Base-by-base conservation (phyloP, 1,140 invertebrate species). In the Globodera ellingtonae region DNA sequence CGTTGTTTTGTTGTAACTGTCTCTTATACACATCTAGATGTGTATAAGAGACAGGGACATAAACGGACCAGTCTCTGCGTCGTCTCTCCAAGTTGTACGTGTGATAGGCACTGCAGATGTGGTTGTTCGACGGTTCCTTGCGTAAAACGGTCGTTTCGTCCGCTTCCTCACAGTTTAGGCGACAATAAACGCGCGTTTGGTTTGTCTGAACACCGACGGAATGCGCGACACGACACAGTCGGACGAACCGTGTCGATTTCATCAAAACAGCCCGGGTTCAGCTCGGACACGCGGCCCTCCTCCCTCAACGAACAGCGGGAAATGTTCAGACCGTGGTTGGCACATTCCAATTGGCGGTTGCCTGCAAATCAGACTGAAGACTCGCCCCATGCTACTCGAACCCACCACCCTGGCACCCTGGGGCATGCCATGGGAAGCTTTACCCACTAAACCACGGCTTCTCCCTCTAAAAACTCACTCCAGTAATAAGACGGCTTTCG, bases 91-190 rank as follows among this genome's bases (percentile, higher is more conserved):
- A 70, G 52, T 87, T 84, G 72, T 88, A 87, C 6, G 83, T 88
- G 69, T 83, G 86, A 62, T 72, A 81, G 4, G 73, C 79, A 48
- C 78, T 81, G 52, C 87, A 89, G 4, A 56, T 73, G 62, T 87
- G 86, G 71, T 86, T 87, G 48, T 79, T 66, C 44, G 77, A 79
- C n/a, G 70, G 67, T 18, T 72, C 77, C 44, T 79, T 70, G 18
- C 67, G 47, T 44, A 82, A 35, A 47, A 72, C 24, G 81, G 85
- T 46, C 52, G 59, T 70, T 87, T 87, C 56, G 65, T 88, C 84
- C 4, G 86, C 88, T 79, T 87, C 86, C 69, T 87, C 86, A 71
- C 86, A 87, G 56, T 85, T 80, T 52, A 87, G 72, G 48, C 86
- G 79, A 71, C 86, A 87, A 74, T 87, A 87, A 44, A 89, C 81